Percentiles rank a stretch among this genome's conserved stretches.
phyloP scores from a whole-genome alignment of 2,113 vertebrate species.

The Chaenogobius annularis region DNA sequence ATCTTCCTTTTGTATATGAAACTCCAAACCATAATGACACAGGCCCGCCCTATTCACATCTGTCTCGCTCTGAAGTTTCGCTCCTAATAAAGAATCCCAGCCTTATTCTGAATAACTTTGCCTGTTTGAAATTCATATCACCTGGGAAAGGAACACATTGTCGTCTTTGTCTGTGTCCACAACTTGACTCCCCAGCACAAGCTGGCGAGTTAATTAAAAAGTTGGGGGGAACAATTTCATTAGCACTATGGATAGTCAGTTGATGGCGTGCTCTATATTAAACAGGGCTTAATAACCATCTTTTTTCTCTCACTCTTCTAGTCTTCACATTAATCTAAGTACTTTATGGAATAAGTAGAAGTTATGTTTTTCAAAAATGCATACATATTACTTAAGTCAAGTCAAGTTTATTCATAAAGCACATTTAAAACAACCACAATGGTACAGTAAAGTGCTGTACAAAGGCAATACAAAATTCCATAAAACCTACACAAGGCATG shows the following conservation, averaged over 20 bases:
- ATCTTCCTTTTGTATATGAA: constrained; percentile 23
- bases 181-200: constrained; percentile 64
- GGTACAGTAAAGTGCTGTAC: no score
- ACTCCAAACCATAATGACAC: constrained; percentile 35
- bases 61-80: constrained; percentile 54
- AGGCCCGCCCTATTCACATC: constrained; percentile 49
- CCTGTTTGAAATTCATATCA: constrained; percentile 69
- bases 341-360: background rate
- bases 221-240: constrained; percentile 71
- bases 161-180: constrained; percentile 65
- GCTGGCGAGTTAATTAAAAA: constrained; percentile 73
- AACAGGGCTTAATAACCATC: constrained; percentile 37
- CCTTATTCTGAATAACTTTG: constrained; percentile 38
- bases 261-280: constrained; percentile 69
- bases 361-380: background rate
- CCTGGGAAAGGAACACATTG: constrained; percentile 49
- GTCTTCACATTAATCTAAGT: background rate
- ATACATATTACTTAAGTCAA: background rate
- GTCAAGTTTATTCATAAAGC: no score
- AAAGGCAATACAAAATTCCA: no score
- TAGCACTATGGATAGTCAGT: constrained; percentile 56
- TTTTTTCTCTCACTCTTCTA: background rate
- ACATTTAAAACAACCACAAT: no score
- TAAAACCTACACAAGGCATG: no score
- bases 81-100: constrained; percentile 68